Conservation (phyloP, 1,140 invertebrate species). For the Drosophila bipectinata region DNA sequence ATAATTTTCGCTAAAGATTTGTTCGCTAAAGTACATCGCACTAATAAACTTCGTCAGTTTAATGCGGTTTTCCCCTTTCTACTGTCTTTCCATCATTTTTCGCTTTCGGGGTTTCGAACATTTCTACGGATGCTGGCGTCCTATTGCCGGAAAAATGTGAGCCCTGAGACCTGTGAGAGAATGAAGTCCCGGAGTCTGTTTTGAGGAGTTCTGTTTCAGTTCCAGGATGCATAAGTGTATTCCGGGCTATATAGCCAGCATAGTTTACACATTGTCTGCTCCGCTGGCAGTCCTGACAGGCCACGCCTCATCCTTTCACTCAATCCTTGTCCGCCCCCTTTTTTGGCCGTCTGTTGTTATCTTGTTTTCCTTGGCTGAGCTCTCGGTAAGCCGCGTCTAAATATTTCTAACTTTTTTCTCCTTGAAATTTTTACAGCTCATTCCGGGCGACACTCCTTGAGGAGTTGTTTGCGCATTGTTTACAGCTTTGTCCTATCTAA, state of each 20-base stretch:
- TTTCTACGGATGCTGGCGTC: background rate
- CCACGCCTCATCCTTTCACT: background rate
- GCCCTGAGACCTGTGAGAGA: background rate
- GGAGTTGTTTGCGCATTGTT: conserved; percentile 65
- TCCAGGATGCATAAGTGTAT: conserved; percentile 39
- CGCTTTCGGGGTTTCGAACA: background rate
- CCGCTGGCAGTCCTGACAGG: conserved; percentile 40
- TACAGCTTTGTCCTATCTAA: conserved; percentile 53
- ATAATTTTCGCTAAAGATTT: background rate
- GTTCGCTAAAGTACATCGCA: background rate
- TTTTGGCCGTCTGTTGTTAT: conserved; percentile 25
- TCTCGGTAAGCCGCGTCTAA: conserved; percentile 70
- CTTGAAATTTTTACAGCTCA: conserved; percentile 67
- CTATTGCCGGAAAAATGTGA: background rate
- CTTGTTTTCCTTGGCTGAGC: conserved; percentile 57
- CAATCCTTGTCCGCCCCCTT: conserved; percentile 3
- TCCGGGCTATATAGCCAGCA: conserved; percentile 42
- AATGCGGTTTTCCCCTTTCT: conserved; percentile 7
- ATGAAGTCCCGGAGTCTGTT: conserved; percentile 16
- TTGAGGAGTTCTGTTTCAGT: conserved; percentile 8
- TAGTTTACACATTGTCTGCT: conserved; percentile 73
- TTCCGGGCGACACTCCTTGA: conserved; percentile 64
- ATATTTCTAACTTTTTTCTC: conserved; percentile 53
- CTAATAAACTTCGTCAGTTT: conserved; percentile 8
- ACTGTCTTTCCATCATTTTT: background rate